phyloP scores from a whole-genome alignment of 2,888 invertebrate genomes.

The Drosophila cracens region DNA sequence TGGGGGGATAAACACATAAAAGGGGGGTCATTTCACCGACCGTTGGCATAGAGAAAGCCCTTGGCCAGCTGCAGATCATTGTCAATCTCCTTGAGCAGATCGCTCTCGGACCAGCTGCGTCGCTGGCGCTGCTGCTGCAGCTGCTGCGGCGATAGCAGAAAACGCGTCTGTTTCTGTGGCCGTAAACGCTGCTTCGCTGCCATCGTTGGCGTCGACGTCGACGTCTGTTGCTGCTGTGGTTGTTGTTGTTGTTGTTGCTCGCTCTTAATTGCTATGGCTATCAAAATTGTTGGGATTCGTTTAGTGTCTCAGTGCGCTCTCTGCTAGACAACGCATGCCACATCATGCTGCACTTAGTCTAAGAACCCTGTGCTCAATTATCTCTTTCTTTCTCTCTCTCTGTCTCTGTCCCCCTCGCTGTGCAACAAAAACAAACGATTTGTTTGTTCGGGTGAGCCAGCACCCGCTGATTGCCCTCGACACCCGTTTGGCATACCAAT shows the following conservation, averaged over 20 bases:
- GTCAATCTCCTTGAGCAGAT: conserved; percentile 89
- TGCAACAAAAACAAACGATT: conserved; percentile 51
- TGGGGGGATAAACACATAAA: not conserved
- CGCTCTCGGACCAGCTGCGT: conserved; percentile 85
- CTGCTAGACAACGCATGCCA: conserved; percentile 40
- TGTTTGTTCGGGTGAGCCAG: conserved; percentile 43
- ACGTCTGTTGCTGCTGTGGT: conserved; percentile 15
- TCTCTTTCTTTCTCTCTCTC: not conserved
- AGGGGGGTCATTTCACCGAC: conserved; percentile 58
- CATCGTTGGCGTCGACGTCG: conserved; percentile 38
- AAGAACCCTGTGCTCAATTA: conserved; percentile 63
- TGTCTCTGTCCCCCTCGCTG: not conserved
- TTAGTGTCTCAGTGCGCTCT: conserved; percentile 49
- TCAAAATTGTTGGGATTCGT: conserved; percentile 67
- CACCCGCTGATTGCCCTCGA: not conserved
- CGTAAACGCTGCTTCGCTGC: conserved; percentile 62
- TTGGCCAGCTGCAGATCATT: conserved; percentile 86
- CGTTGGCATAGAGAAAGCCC: conserved; percentile 87
- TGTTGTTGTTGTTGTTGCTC: conserved; percentile 31
- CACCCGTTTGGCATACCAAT: conserved; percentile 53
- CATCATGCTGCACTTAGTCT: conserved; percentile 63
- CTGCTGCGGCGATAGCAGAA: conserved; percentile 81
- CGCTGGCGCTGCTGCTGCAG: conserved; percentile 80
- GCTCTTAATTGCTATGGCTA: conserved; percentile 58
- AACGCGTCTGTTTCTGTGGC: conserved; percentile 82